Evolutionary conservation across 2,888 invertebrate species (phyloP), one percentile per base, ranked within the genome.

Genomic region (Trichogramma dendrolimi): DNA sequence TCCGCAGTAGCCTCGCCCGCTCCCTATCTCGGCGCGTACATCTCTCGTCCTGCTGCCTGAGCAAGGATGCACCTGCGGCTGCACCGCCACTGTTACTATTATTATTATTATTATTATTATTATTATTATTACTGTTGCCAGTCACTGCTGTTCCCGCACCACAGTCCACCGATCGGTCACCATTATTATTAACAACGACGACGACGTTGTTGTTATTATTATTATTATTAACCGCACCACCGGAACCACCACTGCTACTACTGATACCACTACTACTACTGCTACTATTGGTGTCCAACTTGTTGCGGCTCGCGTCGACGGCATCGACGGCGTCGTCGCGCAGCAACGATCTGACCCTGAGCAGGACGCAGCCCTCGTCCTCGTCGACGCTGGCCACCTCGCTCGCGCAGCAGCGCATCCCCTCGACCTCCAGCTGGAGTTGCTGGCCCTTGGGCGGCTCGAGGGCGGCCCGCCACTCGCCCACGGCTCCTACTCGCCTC

Each of bases 11-110:
- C 63, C 80, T 71, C 42, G 78, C 79, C 4, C 79, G 71, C 62
- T 79, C 79, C 50, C 79, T 71, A 67, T 80, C 79, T 49, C 78
- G 70, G 56, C 78, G 74, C 51, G 76, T 77, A 55, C 70, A 74
- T 64, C 71, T 71, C 55, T 75, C 75, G 55, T 74, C 72, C 64
- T 74, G 73, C 41, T 73, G 71, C 42, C 71, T 64, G 27, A 70
- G 67, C 65, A 64, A 57, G 55, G 64, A 50, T 51, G 62, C n/a
- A 27, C 14, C 56, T 55, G 47, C 48, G 66, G 56, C 46, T 62
- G 57, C 57, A 58, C 56, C 56, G 52, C 49, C 50, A 47, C 58
- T 41, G 56, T 49, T 55, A 60, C 56, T 55, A 62, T 55, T 46
- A 48, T 58, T 55, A 62, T 58, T 55, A 62, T 14, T 14, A 14